Evolutionary conservation across 2,888 invertebrate species (phyloP), one percentile per base, ranked within the genome.

Genomic region (Callyntrura guangdongensis): DNA sequence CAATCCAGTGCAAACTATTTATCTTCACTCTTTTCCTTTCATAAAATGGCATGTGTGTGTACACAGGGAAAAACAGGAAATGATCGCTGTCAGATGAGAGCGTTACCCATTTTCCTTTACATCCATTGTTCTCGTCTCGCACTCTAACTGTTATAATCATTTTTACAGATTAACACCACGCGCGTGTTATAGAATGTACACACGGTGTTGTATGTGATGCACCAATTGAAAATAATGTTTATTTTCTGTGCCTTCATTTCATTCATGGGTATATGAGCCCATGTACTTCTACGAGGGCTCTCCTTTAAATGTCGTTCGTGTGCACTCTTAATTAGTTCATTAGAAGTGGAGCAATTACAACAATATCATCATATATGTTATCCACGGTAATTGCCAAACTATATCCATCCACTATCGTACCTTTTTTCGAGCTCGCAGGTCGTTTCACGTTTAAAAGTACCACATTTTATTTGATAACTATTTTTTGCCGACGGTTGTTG

Each of bases 241-340:
- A 81, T 81, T 81, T 81, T 81, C 17, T 79, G 45, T n/a, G 36
- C 22, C 69, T 53, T 77, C 77, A 49, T 53, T 56, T 36, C 59
- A 56, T 27, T 81, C 56, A 84, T 61, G 36, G 72, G 69, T 25
- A 36, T 25, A 36, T 36, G 36, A 6, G 36, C 36, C 36, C 36
- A 36, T 36, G 6, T 36, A 45, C 49, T 36, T 67, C 27, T 27
- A 86, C 3, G 6, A 36, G 53, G 67, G 67, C n/a, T 36, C 36
- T 36, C n/a, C 27, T 69, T 5, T 36, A 36, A 69, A 36, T 69
- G 67, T 69, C 83, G 82, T 81, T 81, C 81, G 81, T 81, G 81
- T 36, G 56, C 59, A 20, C 81, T 83, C 83, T 85, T 90, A 90
- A 90, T 90, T 90, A 86, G 85, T 86, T 86, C 90, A 90, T 90